These are phyloP conservation scores for Gambusia holbrooki DNA, from an alignment of 2,113 vertebrate genomes.

Conservation along the genomic window DNA sequence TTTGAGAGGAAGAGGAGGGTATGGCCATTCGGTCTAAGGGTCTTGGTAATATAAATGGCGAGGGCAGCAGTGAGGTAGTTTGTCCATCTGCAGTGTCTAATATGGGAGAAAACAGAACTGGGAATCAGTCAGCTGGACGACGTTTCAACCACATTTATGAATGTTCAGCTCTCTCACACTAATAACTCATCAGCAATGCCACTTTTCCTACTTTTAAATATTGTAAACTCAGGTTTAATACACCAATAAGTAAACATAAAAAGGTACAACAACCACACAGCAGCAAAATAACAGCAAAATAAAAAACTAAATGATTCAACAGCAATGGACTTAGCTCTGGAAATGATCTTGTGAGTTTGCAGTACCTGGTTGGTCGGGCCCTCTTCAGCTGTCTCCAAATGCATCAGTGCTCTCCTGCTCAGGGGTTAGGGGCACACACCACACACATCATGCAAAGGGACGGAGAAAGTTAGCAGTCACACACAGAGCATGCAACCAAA, in stretches of 20 bases:
- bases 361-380: constrained; percentile 97
- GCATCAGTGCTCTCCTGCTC: constrained; percentile 99
- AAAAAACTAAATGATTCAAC: constrained; percentile 53
- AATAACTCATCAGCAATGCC: background rate
- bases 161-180: background rate
- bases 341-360: constrained; percentile 66
- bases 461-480: constrained; percentile 85
- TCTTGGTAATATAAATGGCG: constrained; percentile 84
- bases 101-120: constrained; percentile 45
- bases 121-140: constrained; percentile 27
- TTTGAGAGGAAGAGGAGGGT: constrained; percentile 77
- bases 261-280: constrained; percentile 39
- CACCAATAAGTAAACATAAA: constrained; percentile 32
- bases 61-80: constrained; percentile 97
- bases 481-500: constrained; percentile 73
- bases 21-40: constrained; percentile 81
- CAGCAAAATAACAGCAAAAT: constrained; percentile 54
- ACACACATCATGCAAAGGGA: constrained; percentile 87
- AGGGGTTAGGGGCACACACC: constrained; percentile 89
- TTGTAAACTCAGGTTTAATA: constrained; percentile 31
- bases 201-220: constrained; percentile 8
- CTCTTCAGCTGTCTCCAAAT: constrained; percentile 98
- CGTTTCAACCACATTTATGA: background rate
- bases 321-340: constrained; percentile 68
- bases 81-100: constrained; percentile 89